These are phyloP conservation scores for Ophioderma brevispina DNA, from an alignment of 35 echinoderm and acorn worm species.

Conservation along the genomic window DNA sequence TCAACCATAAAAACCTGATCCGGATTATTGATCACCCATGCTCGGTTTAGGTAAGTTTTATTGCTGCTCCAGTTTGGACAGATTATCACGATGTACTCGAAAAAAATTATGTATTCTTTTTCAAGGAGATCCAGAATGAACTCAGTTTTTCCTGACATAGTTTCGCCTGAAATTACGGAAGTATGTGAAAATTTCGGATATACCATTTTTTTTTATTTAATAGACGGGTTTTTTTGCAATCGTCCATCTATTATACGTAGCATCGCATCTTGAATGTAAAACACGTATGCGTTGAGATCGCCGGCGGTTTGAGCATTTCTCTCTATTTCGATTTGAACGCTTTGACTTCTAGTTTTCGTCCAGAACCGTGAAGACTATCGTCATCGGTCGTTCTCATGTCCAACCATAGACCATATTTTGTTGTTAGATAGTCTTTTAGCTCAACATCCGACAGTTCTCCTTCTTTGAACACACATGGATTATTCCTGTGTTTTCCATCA, in stretches of 20 bases:
- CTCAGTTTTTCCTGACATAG: slow-evolving; percentile 35
- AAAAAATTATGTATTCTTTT: slow-evolving; percentile 22
- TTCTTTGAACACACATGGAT: not conserved
- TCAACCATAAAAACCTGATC: no score
- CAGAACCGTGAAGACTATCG: slow-evolving; percentile 32
- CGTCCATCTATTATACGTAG: slow-evolving; percentile 19
- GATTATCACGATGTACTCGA: slow-evolving; percentile 35
- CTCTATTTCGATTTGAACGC: slow-evolving; percentile 18
- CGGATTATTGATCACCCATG: slow-evolving; percentile 14
- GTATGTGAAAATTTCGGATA: not conserved
- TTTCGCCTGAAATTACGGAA: slow-evolving; percentile 11
- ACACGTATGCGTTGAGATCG: slow-evolving; percentile 20
- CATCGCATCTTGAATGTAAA: slow-evolving; percentile 14
- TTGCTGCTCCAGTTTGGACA: slow-evolving; percentile 12
- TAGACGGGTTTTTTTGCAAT: not conserved
- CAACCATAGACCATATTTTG: slow-evolving; percentile 42
- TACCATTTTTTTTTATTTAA: not conserved
- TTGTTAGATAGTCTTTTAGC: slow-evolving; percentile 19
- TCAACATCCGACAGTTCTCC: slow-evolving; percentile 3
- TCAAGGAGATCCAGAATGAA: slow-evolving; percentile 18
- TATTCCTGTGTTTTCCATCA: not conserved
- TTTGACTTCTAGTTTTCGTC: slow-evolving; percentile 15
- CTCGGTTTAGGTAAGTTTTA: slow-evolving; percentile 22
- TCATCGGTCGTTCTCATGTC: slow-evolving; percentile 53
- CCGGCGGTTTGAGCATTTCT: slow-evolving; percentile 20